Evolutionary conservation across 2,113 vertebrate genomes (phyloP), one percentile per base, ranked within the genome.

Genomic region (Clupea harengus): DNA sequence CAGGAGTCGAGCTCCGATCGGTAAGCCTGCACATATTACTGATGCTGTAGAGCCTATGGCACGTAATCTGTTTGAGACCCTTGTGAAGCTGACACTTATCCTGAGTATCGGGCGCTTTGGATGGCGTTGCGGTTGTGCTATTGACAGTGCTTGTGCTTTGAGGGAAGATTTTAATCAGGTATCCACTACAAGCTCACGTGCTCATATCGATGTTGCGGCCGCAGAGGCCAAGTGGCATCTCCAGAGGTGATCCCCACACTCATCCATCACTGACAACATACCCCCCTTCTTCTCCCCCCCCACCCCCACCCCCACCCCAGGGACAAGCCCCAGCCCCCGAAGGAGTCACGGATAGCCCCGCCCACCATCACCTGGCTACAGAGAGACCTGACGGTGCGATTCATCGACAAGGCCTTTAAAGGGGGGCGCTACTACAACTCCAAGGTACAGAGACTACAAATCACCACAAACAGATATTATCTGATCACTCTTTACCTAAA

Each of bases 381-480:
- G 91, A 94, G 96, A 60, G 96, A 97, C 91, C 89, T 98, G 52
- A 96, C 93, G 25, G 97, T 98, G 83, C 96, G 97, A 11, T 97
- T 97, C 64, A 94, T 98, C 86, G 96, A 98, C 92, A 97, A 94
- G 91, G 28, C 91, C 45, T 95, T 97, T 87, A 96, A 97, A 90
- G 95, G 94, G 2, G 97, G 97, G n/a, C 94, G 90, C 45, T 97
- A 97, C 91, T 98, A 98, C 92, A 97, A 97, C 90, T 96, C 94
- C 44, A 98, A 97, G 96, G 97, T 97, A 91, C 4, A 67, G 9
- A 28, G 64, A 28, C 25, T 11, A 60, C 4, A 20, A 60, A 60
- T 18, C 20, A 60, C 6, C 18, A 60, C 18, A 60, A 18, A 22
- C 52, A 54, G 17, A 11, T 11, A 49, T 49, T 49, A 49, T 49